phyloP scores from a whole-genome alignment of 2,797 vertebrate species.

The Gadopsis bispinosus region DNA sequence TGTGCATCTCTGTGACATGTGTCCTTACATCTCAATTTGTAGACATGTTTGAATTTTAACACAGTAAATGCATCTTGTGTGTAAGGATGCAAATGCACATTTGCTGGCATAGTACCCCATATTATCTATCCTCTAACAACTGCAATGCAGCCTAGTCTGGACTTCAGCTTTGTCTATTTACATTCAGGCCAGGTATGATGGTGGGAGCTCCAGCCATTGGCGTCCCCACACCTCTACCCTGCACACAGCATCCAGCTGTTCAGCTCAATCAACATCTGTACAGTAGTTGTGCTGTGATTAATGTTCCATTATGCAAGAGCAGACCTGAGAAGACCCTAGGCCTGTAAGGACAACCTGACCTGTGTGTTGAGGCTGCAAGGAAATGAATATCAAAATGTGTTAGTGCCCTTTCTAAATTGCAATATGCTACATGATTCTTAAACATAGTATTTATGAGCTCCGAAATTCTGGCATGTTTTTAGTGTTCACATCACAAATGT shows the following conservation, averaged over 20 bases:
- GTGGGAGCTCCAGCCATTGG: conserved; percentile 23
- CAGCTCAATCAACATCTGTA: conserved; percentile 42
- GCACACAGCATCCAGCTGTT: conserved; percentile 53
- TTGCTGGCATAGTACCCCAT: not conserved
- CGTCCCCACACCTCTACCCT: conserved; percentile 27
- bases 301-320: conserved; percentile 11
- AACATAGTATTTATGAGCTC: not conserved
- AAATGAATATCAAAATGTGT: not conserved
- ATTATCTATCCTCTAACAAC: conserved; percentile 33
- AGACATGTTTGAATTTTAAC: not conserved
- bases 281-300: conserved; percentile 17
- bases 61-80: not conserved
- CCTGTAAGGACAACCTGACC: conserved; percentile 26
- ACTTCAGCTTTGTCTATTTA: conserved; percentile 40
- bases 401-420: not conserved
- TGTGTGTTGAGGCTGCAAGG: not conserved
- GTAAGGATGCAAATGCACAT: not conserved
- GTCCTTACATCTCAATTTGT: not conserved
- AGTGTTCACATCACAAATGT: not conserved
- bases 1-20: conserved; percentile 1
- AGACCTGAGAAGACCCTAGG: conserved; percentile 1
- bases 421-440: not conserved
- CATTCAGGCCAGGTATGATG: conserved; percentile 43
- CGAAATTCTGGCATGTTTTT: not conserved
- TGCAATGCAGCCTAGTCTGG: conserved; percentile 66